Percentiles rank a stretch among this genome's conserved stretches.
phyloP scores from a whole-genome alignment of 2,888 invertebrate genomes.

The Alloplasta piceator region DNA sequence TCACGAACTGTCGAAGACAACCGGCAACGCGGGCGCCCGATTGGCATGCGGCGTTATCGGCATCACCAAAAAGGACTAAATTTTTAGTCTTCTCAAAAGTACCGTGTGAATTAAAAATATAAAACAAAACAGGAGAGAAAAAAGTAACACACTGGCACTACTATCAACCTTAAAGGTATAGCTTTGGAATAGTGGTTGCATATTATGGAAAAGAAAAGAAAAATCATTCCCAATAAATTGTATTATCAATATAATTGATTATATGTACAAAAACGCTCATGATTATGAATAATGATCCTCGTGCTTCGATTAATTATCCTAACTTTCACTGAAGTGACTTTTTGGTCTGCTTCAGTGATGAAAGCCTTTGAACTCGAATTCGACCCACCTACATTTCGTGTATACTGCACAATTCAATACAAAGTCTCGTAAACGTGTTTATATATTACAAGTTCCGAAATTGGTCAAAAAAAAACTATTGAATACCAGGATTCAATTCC shows the following conservation, averaged over 20 bases:
- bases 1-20: constrained; percentile 95
- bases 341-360: neutral
- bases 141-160: constrained; percentile 52
- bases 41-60: constrained; percentile 96
- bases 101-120: constrained; percentile 36
- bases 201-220: constrained; percentile 41
- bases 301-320: constrained; percentile 3
- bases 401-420: constrained; percentile 15
- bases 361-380: neutral
- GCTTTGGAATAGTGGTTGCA: constrained; percentile 61
- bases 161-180: constrained; percentile 49
- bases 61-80: constrained; percentile 84
- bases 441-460: constrained; percentile 38
- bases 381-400: constrained; percentile 23
- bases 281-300: constrained; percentile 2
- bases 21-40: constrained; percentile 97
- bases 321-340: neutral
- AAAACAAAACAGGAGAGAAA: constrained; percentile 34
- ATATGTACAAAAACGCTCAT: constrained; percentile 47
- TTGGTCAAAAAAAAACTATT: constrained; percentile 27
- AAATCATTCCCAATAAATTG: constrained; percentile 68
- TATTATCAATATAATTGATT: constrained; percentile 67
- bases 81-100: constrained; percentile 64
- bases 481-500: constrained; percentile 1
- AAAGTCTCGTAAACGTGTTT: constrained; percentile 11